Evolutionary conservation across 2,888 invertebrate species (phyloP), one percentile per base, ranked within the genome.

Genomic region (Melanostoma mellinum): DNA sequence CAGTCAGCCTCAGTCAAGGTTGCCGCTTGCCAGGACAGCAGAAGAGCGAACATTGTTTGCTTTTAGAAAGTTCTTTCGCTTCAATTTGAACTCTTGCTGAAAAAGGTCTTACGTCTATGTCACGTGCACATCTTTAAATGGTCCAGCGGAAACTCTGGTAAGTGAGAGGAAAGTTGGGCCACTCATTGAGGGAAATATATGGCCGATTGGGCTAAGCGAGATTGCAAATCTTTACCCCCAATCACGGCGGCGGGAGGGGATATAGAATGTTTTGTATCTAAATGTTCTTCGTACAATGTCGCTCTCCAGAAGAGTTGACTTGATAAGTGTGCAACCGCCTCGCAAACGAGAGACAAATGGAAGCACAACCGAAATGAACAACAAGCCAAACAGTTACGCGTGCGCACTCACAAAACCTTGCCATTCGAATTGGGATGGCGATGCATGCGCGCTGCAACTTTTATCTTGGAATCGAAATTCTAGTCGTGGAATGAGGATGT

Each of bases 401-500:
- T 3, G n/a, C 8, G 35, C 50, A 20, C 6, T 33, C n/a, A 55
- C 36, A 56, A 6, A 46, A 46, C 10, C 10, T 61, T 53, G 3
- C 48, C 8, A 69, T 61, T 58, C 4, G 8, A 50, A 68, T 73
- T 53, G 53, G 73, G 60, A 73, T 68, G 65, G 10, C 65, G 67
- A 60, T 50, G 9, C 20, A 38, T 20, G 20, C 46, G 0, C 20
- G 46, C 30, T 48, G 3, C 10, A 35, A 32, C 50, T 56, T 68
- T 72, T 77, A 76, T 67, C 60, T 65, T 20, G 40, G 10, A 60
- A 81, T 75, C 69, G 65, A 50, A 67, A 76, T 68, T 72, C 76
- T 68, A 8, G 20, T 40, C 42, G 8, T 69, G 77, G 77, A 77
- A 82, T 82, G 82, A 82, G 82, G 82, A 82, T 78, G 77, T 73